These are phyloP conservation scores for Ennomos quercinarius DNA, from an alignment of 2,888 invertebrate genomes.

Conservation along the genomic window DNA sequence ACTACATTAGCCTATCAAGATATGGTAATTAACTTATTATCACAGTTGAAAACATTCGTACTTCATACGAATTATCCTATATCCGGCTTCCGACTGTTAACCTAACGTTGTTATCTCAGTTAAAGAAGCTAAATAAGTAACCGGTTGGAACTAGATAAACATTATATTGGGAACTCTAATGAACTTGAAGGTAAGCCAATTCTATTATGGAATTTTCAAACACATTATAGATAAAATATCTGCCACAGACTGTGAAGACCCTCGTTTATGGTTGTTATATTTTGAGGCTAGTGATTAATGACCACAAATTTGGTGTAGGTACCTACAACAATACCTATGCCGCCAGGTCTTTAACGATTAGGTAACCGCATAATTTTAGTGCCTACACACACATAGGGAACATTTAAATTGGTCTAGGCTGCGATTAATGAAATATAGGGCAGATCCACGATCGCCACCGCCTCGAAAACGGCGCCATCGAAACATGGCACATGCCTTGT, in stretches of 20 bases:
- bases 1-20: too few relatives aligned
- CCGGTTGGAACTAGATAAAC: not conserved
- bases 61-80: not conserved
- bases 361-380: not conserved
- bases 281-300: not conserved
- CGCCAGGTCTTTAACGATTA: not conserved
- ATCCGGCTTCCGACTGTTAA: conserved; percentile 14
- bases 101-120: not conserved
- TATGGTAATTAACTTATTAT: too few relatives aligned
- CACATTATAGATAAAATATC: not conserved
- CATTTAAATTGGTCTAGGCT: not conserved
- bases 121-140: not conserved
- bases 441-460: too few relatives aligned
- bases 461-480: too few relatives aligned
- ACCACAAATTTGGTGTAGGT: not conserved
- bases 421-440: too few relatives aligned
- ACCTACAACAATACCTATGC: too few relatives aligned
- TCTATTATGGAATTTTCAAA: conserved; percentile 8
- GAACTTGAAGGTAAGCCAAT: conserved; percentile 25
- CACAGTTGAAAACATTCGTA: too few relatives aligned
- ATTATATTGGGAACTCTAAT: conserved; percentile 10
- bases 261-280: not conserved
- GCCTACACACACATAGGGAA: conserved; percentile 3
- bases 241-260: not conserved
- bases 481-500: too few relatives aligned